Evolutionary conservation across 1,140 invertebrate species (phyloP).

Genomic region (Eciton burchellii): DNA sequence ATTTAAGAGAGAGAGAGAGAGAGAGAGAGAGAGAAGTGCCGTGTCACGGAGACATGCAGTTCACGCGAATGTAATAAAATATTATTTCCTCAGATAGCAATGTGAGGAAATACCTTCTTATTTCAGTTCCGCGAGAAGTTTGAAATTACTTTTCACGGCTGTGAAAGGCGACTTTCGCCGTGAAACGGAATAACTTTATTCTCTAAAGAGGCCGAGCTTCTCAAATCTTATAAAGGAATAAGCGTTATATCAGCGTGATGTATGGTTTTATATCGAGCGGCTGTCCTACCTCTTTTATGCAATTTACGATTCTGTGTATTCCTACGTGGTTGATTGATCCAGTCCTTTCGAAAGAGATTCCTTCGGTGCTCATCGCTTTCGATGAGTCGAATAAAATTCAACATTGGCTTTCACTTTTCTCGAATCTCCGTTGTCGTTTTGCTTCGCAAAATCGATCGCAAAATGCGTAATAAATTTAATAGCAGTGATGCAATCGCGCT

Average conservation of each 20-base stretch:
- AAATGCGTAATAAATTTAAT: slow-evolving; percentile 6
- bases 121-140: slow-evolving; percentile 50
- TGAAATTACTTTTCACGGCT: slow-evolving; percentile 52
- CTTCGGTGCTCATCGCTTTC: too few relatives aligned
- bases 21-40: neutral
- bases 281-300: neutral
- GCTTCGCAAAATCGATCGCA: neutral
- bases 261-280: neutral
- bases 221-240: slow-evolving; percentile 33
- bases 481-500: neutral
- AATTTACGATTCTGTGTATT: neutral
- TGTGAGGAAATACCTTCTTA: slow-evolving; percentile 44
- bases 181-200: slow-evolving; percentile 50
- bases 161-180: slow-evolving; percentile 38
- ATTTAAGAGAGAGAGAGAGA: neutral
- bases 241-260: slow-evolving; percentile 23
- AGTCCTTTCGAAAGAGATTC: neutral
- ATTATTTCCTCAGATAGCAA: slow-evolving; percentile 50
- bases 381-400: too few relatives aligned
- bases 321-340: slow-evolving; percentile 1
- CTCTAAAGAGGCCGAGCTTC: slow-evolving; percentile 27
- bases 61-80: slow-evolving; percentile 47
- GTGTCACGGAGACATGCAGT: neutral
- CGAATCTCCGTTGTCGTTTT: neutral
- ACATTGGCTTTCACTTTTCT: slow-evolving; percentile 2